phyloP scores from a whole-genome alignment of 1,140 invertebrate species.

The Drosophila kikkawai region DNA sequence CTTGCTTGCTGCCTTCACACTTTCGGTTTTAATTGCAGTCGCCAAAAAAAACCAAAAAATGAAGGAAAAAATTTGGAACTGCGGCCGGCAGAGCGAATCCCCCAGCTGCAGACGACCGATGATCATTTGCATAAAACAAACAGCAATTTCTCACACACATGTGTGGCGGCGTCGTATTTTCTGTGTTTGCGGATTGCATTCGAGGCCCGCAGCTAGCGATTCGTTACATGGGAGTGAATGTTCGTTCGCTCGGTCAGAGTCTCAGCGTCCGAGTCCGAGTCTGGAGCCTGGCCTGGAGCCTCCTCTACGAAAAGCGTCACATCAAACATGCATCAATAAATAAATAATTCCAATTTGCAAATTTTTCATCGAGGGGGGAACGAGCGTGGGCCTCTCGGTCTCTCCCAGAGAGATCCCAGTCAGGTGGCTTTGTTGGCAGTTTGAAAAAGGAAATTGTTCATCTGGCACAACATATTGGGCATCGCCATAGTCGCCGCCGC shows the following conservation, averaged over 20 bases:
- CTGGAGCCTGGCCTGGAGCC: constrained; percentile 6
- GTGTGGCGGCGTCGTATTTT: constrained; percentile 34
- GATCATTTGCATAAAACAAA: constrained; percentile 83
- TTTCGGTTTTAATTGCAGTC: constrained; percentile 74
- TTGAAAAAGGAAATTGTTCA: constrained; percentile 79
- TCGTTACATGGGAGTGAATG: constrained; percentile 54
- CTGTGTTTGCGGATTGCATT: constrained; percentile 57
- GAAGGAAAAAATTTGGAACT: constrained; percentile 40
- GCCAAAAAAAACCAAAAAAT: not conserved
- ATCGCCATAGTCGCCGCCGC: constrained; percentile 22
- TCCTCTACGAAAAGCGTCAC: constrained; percentile 66
- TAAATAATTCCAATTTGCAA: constrained; percentile 80
- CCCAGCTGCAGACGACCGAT: constrained; percentile 38
- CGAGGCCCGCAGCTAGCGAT: constrained; percentile 72
- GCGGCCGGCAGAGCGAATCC: constrained; percentile 44
- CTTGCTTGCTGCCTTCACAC: constrained; percentile 57
- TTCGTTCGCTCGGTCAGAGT: constrained; percentile 6
- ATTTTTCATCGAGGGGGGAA: constrained; percentile 64
- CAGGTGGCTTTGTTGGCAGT: constrained; percentile 48
- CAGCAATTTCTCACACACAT: constrained; percentile 77
- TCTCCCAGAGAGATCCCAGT: constrained; percentile 15
- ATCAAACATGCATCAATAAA: constrained; percentile 83
- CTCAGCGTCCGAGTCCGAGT: not conserved
- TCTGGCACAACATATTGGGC: constrained; percentile 65
- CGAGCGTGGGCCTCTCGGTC: constrained; percentile 43